phyloP scores from a whole-genome alignment of 2,888 invertebrate genomes.

The Leptopilina syphax region DNA sequence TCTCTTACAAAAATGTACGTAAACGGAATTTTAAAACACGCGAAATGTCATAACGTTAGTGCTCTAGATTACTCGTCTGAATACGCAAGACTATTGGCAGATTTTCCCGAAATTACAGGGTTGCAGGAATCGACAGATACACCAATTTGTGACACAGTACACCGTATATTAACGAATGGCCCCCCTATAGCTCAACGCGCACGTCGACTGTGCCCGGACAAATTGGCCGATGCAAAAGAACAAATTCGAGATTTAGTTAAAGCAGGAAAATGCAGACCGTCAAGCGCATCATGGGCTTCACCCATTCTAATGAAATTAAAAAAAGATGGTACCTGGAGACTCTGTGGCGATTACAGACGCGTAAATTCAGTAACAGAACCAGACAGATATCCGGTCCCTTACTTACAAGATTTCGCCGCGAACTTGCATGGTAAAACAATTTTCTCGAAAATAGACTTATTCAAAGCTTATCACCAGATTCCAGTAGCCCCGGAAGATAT shows the following conservation, averaged over 20 bases:
- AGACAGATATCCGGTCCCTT: not conserved
- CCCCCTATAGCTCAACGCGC: constrained; percentile 66
- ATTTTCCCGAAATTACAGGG: constrained; percentile 24
- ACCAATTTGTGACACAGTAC: constrained; percentile 42
- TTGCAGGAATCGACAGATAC: not conserved
- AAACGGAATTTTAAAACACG: not conserved
- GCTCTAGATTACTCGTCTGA: not conserved
- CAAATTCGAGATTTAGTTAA: constrained; percentile 69
- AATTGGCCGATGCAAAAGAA: constrained; percentile 63
- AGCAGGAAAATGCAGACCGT: constrained; percentile 73
- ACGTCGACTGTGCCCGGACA: constrained; percentile 67
- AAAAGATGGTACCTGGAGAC: constrained; percentile 56
- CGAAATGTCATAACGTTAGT: not conserved
- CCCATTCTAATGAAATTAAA: constrained; percentile 69
- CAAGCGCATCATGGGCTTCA: constrained; percentile 72
- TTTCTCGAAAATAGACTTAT: not conserved
- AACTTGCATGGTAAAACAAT: not conserved
- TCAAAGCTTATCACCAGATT: constrained; percentile 30
- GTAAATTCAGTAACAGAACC: constrained; percentile 61
- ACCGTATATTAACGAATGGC: constrained; percentile 68
- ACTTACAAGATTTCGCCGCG: not conserved
- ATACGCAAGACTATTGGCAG: not conserved
- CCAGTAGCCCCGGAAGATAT: not conserved
- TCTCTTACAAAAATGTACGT: not conserved
- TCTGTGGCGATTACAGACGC: constrained; percentile 63